Evolutionary conservation across 2,888 invertebrate species (phyloP), one percentile per base, ranked within the genome.

Genomic region (Phaonia tiefii): DNA sequence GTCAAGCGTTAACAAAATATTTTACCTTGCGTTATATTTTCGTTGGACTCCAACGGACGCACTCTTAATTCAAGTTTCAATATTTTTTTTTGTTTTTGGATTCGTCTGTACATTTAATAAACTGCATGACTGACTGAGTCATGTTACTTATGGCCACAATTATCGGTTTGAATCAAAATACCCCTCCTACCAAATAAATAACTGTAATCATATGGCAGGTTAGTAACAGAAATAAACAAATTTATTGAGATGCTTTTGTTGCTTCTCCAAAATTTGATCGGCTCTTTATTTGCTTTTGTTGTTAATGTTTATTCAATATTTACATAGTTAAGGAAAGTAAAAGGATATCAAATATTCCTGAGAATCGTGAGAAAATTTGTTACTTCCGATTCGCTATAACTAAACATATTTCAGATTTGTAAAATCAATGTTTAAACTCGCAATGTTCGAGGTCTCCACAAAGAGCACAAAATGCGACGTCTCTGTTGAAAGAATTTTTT

Each of bases 111-210:
- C 1, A 5, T 44, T 71, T 44, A 54, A 70, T 49, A 70, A 26
- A 63, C 69, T 54, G 56, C n/a, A 13, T 49, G 15, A 49, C 15
- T 49, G 31, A 49, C 49, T 15, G 15, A 17, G 49, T 54, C 44
- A 63, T 49, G 63, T 73, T 69, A 66, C 44, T 54, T 63, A 31
- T 26, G 17, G 65, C 65, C 63, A 54, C 65, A 31, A 65, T 72
- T 79, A 74, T 69, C 69, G 54, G 37, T 49, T 42, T 44, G 46
- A 74, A 79, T 74, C 73, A 79, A 46, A 70, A 37, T 66, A 49
- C 67, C 54, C 69, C 73, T 39, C 60, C 31, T 66, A 60, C 66
- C 74, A 73, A 79, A 70, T 79, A 74, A 74, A 79, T 74, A 73
- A 51, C 73, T 15, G 51, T 65, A 78, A 78, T 78, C 63, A 78